Base-by-base conservation (phyloP, 2,797 vertebrate genomes). In the Passerculus sandwichensis region DNA sequence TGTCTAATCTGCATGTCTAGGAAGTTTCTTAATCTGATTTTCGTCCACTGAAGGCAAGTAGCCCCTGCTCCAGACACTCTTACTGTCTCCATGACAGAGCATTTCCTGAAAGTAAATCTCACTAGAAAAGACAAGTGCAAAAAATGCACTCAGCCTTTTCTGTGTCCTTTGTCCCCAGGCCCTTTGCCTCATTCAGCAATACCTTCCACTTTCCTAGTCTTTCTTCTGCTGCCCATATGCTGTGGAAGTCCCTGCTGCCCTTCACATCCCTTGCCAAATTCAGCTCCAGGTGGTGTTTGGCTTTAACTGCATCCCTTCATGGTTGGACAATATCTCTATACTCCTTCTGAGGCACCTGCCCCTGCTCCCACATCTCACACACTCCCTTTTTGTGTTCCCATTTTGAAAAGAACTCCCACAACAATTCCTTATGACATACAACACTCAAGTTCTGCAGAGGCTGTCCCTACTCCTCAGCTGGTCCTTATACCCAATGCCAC, bases 321-420 rank as follows among this genome's bases (percentile, higher is more conserved):
- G 72, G 64, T 0, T 38, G 14, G 38, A 12, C 18, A 64, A 19
- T 13, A 15, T 26, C 44, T 65, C 44, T 38, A 4, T 2, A 18
- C 8, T 71, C 44, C 51, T 25, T 15, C 48, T 76, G 40, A 73
- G 18, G n/a, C 48, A 70, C 7, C 13, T 17, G 13, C 54, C 23
- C 5, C 29, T 70, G 17, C 34, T 72, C 67, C 60, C 29, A 45
- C 16, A 77, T 51, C 69, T 51, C 12, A 1, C 27, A 36, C 2
- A 4, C 21, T 64, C 34, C 26, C 44, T 34, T 83, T 65, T 16
- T n/a, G 34, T 36, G 25, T 36, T 25, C 34, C 4, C 72, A 48
- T 74, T 93, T 64, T 45, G 25, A 79, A 85, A 59, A 91, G 30
- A 82, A 67, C 32, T 92, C 27, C 32, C 69, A 65, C 38, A 19